These are phyloP conservation scores for Oceanodroma leucorhoa DNA, from an alignment of 2,797 vertebrate genomes.

Conservation along the genomic window DNA sequence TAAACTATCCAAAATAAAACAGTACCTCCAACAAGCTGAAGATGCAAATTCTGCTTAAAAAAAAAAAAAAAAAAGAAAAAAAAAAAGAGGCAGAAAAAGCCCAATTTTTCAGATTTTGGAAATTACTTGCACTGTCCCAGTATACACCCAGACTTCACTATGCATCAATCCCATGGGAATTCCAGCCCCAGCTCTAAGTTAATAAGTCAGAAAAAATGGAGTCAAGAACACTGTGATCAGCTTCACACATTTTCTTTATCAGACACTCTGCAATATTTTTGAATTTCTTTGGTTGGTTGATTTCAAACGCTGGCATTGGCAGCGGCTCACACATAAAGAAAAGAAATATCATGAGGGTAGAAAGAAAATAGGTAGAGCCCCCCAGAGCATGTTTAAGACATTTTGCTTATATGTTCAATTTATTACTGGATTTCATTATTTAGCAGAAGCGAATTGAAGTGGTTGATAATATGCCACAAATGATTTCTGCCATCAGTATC, in stretches of 20 bases:
- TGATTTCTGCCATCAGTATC: conserved; percentile 22
- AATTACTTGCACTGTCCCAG: not conserved
- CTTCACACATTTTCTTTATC: not conserved
- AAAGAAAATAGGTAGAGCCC: conserved; percentile 32
- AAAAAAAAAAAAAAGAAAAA: too few relatives aligned
- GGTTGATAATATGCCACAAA: conserved; percentile 14
- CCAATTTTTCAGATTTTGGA: not conserved
- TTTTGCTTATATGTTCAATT: conserved; percentile 44
- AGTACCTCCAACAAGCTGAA: not conserved
- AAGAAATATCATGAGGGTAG: not conserved
- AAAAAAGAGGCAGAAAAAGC: not conserved
- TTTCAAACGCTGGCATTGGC: conserved; percentile 4
- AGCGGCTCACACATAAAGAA: conserved; percentile 1
- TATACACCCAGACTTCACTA: not conserved
- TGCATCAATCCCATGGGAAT: not conserved
- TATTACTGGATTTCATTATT: conserved; percentile 43
- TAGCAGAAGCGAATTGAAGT: conserved; percentile 33
- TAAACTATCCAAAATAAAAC: not conserved
- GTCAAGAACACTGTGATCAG: not conserved
- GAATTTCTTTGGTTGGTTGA: not conserved
- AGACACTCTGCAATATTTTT: not conserved
- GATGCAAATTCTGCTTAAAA: not conserved
- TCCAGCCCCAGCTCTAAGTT: not conserved
- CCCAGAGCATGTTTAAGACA: not conserved
- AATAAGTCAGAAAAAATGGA: not conserved